These are phyloP conservation scores for Callyntrura sp. DNA, from an alignment of 2,888 invertebrate genomes.

Conservation along the genomic window DNA sequence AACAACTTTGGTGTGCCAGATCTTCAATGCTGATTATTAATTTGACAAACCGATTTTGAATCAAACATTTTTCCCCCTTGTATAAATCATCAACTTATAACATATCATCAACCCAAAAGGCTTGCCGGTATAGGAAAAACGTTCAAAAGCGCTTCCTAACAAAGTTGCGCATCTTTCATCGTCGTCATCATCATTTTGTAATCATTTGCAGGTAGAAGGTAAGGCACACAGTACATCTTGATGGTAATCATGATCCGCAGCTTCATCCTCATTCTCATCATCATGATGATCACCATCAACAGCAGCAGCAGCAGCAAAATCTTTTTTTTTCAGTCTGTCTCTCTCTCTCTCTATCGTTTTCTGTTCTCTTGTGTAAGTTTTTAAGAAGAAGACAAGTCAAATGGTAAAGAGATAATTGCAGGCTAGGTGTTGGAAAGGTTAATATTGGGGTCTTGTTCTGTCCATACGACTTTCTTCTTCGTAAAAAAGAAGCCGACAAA, in stretches of 20 bases:
- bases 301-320: constrained; percentile 6
- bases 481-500: constrained; percentile 64
- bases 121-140: no score
- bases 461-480: constrained; percentile 44
- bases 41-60: constrained; percentile 44
- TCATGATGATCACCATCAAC: no score
- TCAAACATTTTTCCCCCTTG: constrained; percentile 13
- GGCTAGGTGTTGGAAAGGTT: constrained; percentile 78
- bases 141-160: background rate
- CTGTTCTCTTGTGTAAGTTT: constrained; percentile 42
- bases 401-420: constrained; percentile 77
- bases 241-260: background rate
- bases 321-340: background rate
- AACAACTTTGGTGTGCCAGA: background rate
- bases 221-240: background rate
- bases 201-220: background rate
- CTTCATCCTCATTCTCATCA: background rate
- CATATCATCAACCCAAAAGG: background rate
- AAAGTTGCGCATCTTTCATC: background rate
- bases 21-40: constrained; percentile 12
- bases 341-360: background rate
- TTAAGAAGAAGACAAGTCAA: constrained; percentile 68
- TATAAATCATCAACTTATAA: background rate
- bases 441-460: constrained; percentile 71
- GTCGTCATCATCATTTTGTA: background rate